A percentile compares a stretch with the other conserved stretches of the same genome.
Evolutionary conservation across 1,140 invertebrate species (phyloP).

Genomic region (Telenomus remus): DNA sequence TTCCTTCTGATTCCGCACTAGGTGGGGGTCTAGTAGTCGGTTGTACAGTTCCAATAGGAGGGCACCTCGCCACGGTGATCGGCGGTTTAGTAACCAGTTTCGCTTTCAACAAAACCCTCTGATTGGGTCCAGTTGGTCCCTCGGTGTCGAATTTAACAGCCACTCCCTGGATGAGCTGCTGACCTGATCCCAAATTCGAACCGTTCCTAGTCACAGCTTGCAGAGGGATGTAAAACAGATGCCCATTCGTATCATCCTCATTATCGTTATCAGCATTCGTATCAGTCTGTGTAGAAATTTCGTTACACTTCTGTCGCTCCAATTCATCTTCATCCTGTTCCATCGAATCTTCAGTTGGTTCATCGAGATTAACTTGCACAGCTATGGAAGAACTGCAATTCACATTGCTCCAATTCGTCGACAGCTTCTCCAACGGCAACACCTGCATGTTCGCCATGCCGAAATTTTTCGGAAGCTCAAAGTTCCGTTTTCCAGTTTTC

Average conservation of each 20-base stretch:
- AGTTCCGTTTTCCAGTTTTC: slow-evolving; percentile 47
- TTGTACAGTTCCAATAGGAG: slow-evolving; percentile 78
- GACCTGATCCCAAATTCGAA: slow-evolving; percentile 69
- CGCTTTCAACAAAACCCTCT: slow-evolving; percentile 80
- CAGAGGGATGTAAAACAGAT: slow-evolving; percentile 83
- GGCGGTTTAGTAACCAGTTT: slow-evolving; percentile 82
- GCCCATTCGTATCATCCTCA: slow-evolving; percentile 75
- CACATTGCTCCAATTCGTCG: slow-evolving; percentile 70
- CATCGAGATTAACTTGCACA: slow-evolving; percentile 78
- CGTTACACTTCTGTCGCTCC: slow-evolving; percentile 67
- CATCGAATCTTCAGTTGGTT: slow-evolving; percentile 53
- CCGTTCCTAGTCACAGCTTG: slow-evolving; percentile 76
- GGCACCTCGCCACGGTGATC: slow-evolving; percentile 73
- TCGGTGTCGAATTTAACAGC: slow-evolving; percentile 81
- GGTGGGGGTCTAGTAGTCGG: slow-evolving; percentile 74
- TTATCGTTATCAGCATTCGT: slow-evolving; percentile 67
- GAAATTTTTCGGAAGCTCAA: slow-evolving; percentile 70
- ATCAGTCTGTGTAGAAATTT: slow-evolving; percentile 77
- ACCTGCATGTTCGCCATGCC: slow-evolving; percentile 69
- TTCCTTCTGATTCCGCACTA: slow-evolving; percentile 31
- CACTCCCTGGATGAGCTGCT: slow-evolving; percentile 80
- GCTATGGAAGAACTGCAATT: slow-evolving; percentile 77
- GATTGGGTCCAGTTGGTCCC: slow-evolving; percentile 79
- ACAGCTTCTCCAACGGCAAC: slow-evolving; percentile 70
- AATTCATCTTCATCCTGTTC: slow-evolving; percentile 39